A percentile compares a stretch with the other conserved stretches of the same genome.
These are phyloP conservation scores for Formicarius rufipectus DNA, from an alignment of 2,113 vertebrate genomes.

Conservation along the genomic window DNA sequence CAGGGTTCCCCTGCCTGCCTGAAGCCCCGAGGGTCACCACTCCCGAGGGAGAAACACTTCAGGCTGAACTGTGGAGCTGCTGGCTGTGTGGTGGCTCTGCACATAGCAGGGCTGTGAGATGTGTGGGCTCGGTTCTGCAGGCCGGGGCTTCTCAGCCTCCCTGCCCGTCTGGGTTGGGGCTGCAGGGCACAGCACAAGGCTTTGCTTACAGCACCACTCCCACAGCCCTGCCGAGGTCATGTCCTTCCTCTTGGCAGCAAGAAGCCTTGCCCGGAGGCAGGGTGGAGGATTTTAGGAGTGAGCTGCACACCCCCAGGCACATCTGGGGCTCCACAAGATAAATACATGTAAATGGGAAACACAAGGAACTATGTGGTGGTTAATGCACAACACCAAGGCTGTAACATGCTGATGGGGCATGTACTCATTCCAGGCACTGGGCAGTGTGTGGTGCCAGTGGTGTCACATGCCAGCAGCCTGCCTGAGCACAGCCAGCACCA, in stretches of 20 bases:
- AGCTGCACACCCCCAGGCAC: fast-evolving
- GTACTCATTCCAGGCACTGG: not conserved
- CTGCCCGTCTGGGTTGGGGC: not conserved
- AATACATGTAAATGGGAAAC: not conserved
- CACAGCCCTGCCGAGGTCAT: not conserved
- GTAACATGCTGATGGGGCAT: fast-evolving
- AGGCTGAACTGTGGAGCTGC: not conserved
- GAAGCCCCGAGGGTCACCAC: fast-evolving
- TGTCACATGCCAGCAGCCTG: not conserved
- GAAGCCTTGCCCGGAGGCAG: fast-evolving
- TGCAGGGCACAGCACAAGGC: not conserved
- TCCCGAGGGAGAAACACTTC: fast-evolving
- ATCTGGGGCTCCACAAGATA: not conserved
- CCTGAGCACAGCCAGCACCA: not conserved
- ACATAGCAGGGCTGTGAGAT: not conserved
- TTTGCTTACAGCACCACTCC: not conserved
- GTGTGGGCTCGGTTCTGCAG: fast-evolving
- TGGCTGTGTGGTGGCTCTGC: not conserved
- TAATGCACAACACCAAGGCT: not conserved
- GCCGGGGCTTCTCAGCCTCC: not conserved
- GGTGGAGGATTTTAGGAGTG: not conserved
- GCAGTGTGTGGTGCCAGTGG: not conserved
- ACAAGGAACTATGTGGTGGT: not conserved
- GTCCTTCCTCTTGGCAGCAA: not conserved
- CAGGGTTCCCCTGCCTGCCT: not conserved